phyloP scores from a whole-genome alignment of 2,888 invertebrate species.

The Sceliomorpha sp. region DNA sequence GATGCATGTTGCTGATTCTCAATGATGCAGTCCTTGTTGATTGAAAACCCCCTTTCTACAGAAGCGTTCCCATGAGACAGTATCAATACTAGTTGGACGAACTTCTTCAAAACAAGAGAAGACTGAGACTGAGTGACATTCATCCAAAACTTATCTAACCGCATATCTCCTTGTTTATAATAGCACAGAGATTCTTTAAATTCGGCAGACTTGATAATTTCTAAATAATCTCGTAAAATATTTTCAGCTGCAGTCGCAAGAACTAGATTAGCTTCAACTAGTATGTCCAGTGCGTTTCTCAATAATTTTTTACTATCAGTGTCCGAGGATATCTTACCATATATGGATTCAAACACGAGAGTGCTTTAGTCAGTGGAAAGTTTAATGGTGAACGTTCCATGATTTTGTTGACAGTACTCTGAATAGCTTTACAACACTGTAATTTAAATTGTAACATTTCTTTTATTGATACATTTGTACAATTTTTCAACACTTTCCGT shows the following conservation, averaged over 20 bases:
- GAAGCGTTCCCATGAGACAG: slow-evolving; percentile 20
- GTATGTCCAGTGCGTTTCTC: slow-evolving; percentile 1
- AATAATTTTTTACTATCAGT: not conserved
- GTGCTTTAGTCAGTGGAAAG: slow-evolving; percentile 5
- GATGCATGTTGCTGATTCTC: slow-evolving; percentile 8
- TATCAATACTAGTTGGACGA: slow-evolving; percentile 1
- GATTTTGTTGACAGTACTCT: slow-evolving; percentile 11
- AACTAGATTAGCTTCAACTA: slow-evolving; percentile 1
- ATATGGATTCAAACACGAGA: slow-evolving; percentile 24
- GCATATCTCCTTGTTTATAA: slow-evolving; percentile 1
- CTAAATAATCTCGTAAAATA: slow-evolving; percentile 10
- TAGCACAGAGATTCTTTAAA: slow-evolving; percentile 1
- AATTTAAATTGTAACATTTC: slow-evolving; percentile 12
- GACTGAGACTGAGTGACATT: not conserved
- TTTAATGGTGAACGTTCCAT: slow-evolving; percentile 25
- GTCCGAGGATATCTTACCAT: not conserved
- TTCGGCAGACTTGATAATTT: not conserved
- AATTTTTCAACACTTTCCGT: slow-evolving; percentile 5
- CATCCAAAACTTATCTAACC: slow-evolving; percentile 16
- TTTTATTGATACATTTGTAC: slow-evolving; percentile 20
- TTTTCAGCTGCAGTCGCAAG: slow-evolving; percentile 7
- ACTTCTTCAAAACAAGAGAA: slow-evolving; percentile 1
- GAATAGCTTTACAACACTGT: slow-evolving; percentile 16
- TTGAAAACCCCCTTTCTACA: slow-evolving; percentile 17
- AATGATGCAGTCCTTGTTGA: slow-evolving; percentile 17